Conservation (phyloP, 2,888 invertebrate genomes). For the Heliothis peltigera region DNA sequence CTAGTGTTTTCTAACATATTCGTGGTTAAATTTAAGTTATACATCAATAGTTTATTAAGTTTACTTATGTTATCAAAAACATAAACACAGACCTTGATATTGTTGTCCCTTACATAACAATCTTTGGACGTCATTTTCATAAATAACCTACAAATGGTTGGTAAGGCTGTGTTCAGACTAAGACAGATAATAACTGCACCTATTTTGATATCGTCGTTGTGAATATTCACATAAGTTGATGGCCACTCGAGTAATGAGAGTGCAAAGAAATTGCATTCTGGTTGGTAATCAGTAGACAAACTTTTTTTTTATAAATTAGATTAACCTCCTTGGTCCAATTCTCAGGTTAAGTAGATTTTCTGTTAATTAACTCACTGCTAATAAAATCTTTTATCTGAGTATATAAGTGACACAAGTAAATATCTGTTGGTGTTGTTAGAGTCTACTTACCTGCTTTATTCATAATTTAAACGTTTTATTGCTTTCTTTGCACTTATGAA, state of each 20-base stretch:
- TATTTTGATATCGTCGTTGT: background rate
- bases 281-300: slow-evolving; percentile 3
- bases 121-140: slow-evolving; percentile 79
- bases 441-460: too few species aligned
- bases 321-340: slow-evolving; percentile 1
- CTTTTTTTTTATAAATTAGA: background rate
- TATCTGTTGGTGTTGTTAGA: too few species aligned
- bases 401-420: too few species aligned
- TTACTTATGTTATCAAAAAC: slow-evolving; percentile 44
- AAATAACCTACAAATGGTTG: slow-evolving; percentile 78
- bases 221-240: background rate
- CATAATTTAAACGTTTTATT: too few species aligned
- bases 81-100: slow-evolving; percentile 69
- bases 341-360: background rate
- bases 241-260: background rate
- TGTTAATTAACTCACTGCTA: background rate
- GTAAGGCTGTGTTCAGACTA: slow-evolving; percentile 62
- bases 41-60: slow-evolving; percentile 10
- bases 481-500: too few species aligned
- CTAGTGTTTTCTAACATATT: slow-evolving; percentile 26
- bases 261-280: background rate
- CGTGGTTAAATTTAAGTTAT: slow-evolving; percentile 10
- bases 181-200: background rate
- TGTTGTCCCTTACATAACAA: slow-evolving; percentile 87
- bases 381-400: too few species aligned